phyloP scores from a whole-genome alignment of 1,140 invertebrate species.

The Drosophila elegans region DNA sequence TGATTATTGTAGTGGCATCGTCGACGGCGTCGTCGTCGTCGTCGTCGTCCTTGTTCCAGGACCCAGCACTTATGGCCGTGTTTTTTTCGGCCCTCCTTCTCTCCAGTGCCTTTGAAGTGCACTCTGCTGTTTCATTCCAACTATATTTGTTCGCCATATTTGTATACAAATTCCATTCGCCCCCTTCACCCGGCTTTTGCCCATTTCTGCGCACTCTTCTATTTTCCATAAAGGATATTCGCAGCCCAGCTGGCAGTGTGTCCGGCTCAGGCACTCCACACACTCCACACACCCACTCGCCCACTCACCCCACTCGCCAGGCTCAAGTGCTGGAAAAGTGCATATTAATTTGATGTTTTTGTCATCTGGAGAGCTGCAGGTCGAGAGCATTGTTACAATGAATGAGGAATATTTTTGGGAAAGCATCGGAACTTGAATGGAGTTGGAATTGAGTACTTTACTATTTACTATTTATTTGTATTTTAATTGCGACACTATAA shows the following conservation, averaged over 20 bases:
- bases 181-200: not conserved
- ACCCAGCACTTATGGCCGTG: constrained; percentile 71
- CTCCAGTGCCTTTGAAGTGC: constrained; percentile 67
- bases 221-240: constrained; percentile 40
- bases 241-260: constrained; percentile 15
- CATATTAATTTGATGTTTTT: constrained; percentile 71
- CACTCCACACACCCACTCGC: not conserved
- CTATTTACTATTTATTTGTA: too few species aligned
- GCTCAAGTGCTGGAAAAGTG: constrained; percentile 51
- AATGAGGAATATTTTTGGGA: not conserved
- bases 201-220: constrained; percentile 11
- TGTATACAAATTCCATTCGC: constrained; percentile 63
- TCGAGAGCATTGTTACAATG: constrained; percentile 25
- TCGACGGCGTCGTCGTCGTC: constrained; percentile 32
- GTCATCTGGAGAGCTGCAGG: constrained; percentile 48
- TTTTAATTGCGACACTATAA: too few species aligned
- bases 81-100: constrained; percentile 67
- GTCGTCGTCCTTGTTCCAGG: constrained; percentile 36
- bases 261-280: constrained; percentile 23
- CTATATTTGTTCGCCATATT: constrained; percentile 80
- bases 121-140: constrained; percentile 81
- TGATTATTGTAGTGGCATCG: constrained; percentile 77
- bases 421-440: not conserved
- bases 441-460: not conserved
- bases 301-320: not conserved